Percentiles rank a stretch among this genome's conserved stretches.
phyloP scores from a whole-genome alignment of 2,797 vertebrate species.

The Catamblyrhynchus diadema region DNA sequence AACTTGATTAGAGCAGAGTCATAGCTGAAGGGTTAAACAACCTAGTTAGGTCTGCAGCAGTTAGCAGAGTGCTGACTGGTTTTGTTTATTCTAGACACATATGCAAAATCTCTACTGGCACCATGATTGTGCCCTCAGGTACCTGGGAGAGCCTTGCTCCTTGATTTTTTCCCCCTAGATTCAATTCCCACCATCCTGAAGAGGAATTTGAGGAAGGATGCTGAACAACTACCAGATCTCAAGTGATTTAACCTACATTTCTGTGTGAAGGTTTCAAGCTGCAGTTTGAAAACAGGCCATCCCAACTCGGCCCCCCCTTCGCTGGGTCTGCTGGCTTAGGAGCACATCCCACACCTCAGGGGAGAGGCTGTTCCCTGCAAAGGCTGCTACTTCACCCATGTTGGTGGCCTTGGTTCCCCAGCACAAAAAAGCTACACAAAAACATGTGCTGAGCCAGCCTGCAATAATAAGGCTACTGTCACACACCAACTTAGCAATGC shows the following conservation, averaged over 20 bases:
- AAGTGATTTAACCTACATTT: conserved; percentile 6
- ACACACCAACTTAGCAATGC: neutral
- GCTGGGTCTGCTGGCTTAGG: accelerated
- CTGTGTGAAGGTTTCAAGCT: neutral
- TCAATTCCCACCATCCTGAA: neutral
- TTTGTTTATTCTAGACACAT: neutral
- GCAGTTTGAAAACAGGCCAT: neutral
- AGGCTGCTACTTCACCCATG: neutral
- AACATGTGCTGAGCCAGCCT: neutral
- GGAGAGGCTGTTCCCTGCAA: neutral
- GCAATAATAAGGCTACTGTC: neutral
- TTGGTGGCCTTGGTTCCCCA: neutral
- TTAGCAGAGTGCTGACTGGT: neutral
- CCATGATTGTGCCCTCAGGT: neutral
- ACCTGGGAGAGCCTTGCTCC: neutral
- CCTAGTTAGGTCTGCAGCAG: neutral
- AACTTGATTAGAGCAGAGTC: neutral
- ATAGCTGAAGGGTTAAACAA: neutral
- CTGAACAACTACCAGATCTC: neutral
- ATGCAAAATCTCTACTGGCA: neutral
- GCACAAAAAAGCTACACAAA: neutral
- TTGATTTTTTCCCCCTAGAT: neutral
- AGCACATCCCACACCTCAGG: neutral
- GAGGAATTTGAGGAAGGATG: neutral
- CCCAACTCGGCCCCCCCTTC: neutral